Evolutionary conservation across 2,797 vertebrate species (phyloP).

Genomic region (Microctenopoma lineatum): DNA sequence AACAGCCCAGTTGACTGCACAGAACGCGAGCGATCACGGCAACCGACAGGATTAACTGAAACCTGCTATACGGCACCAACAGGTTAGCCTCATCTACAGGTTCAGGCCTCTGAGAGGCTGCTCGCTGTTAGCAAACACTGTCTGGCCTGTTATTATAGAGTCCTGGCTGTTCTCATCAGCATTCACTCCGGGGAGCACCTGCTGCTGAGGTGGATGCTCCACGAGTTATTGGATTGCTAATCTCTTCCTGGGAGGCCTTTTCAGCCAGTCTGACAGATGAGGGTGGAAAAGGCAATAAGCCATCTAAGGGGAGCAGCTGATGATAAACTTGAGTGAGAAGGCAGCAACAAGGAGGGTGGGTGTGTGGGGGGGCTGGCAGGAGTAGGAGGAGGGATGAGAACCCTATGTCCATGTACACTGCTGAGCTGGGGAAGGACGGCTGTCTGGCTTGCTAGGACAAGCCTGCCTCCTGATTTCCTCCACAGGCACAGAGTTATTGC

Average conservation of each 20-base stretch:
- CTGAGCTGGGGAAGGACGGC: slow-evolving; percentile 19
- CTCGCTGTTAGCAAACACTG: slow-evolving; percentile 47
- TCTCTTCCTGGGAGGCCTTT: slow-evolving; percentile 81
- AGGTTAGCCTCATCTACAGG: slow-evolving; percentile 19
- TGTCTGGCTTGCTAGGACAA: slow-evolving; percentile 38
- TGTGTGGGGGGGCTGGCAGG: not conserved
- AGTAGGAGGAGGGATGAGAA: not conserved
- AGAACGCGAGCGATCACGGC: no score
- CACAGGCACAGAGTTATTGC: slow-evolving; percentile 67
- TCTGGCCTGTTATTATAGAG: slow-evolving; percentile 59
- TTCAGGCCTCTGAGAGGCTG: slow-evolving; percentile 17
- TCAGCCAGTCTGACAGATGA: slow-evolving; percentile 68
- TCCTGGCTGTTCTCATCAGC: slow-evolving; percentile 71
- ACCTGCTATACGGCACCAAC: slow-evolving; percentile 19
- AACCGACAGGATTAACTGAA: slow-evolving; percentile 3
- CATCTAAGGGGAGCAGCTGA: slow-evolving; percentile 66
- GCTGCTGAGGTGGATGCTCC: slow-evolving; percentile 73
- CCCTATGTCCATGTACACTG: slow-evolving; percentile 28
- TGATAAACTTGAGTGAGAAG: slow-evolving; percentile 69
- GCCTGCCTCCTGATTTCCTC: slow-evolving; percentile 51
- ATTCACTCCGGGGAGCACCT: slow-evolving; percentile 73
- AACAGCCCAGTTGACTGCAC: not conserved
- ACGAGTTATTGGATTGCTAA: slow-evolving; percentile 80
- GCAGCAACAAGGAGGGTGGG: slow-evolving; percentile 20
- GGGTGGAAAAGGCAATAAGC: slow-evolving; percentile 77